These are phyloP conservation scores for Mesorhabditis sp. DNA, from an alignment of 2,888 invertebrate species.

Conservation along the genomic window DNA sequence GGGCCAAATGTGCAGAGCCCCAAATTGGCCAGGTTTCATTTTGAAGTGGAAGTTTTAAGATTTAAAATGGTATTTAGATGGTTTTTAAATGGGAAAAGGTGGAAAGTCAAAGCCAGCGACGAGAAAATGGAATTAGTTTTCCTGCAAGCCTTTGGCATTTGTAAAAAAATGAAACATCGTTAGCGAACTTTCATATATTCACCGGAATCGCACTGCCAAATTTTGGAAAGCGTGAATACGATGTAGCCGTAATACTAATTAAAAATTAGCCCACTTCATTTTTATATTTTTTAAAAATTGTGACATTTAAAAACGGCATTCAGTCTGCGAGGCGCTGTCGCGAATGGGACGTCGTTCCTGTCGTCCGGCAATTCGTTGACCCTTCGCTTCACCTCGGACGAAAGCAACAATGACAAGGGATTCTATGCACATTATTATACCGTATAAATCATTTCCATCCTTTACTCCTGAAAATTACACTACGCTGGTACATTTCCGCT, in stretches of 20 bases:
- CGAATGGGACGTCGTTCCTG: not conserved
- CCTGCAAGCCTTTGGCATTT: too few relatives aligned
- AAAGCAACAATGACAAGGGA: constrained; percentile 3
- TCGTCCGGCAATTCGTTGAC: constrained; percentile 1
- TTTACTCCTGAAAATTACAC: not conserved
- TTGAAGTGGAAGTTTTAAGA: too few relatives aligned
- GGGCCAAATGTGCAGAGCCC: not conserved
- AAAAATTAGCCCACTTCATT: too few relatives aligned
- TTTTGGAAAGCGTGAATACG: too few relatives aligned
- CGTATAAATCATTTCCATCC: not conserved
- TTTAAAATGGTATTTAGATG: too few relatives aligned
- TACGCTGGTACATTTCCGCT: not conserved
- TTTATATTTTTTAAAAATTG: not conserved
- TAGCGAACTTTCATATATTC: too few relatives aligned
- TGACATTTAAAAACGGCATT: not conserved
- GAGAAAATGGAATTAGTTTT: too few relatives aligned
- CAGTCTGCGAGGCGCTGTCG: not conserved
- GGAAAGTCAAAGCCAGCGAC: too few relatives aligned
- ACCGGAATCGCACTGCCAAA: too few relatives aligned
- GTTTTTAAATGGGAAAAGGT: too few relatives aligned
- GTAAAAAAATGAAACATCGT: too few relatives aligned
- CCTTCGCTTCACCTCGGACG: constrained; percentile 4
- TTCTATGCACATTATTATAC: not conserved
- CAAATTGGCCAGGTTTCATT: not conserved
- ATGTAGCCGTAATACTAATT: too few relatives aligned